Evolutionary conservation across 2,797 vertebrate genomes (phyloP).

Genomic region (Anguilla anguilla): DNA sequence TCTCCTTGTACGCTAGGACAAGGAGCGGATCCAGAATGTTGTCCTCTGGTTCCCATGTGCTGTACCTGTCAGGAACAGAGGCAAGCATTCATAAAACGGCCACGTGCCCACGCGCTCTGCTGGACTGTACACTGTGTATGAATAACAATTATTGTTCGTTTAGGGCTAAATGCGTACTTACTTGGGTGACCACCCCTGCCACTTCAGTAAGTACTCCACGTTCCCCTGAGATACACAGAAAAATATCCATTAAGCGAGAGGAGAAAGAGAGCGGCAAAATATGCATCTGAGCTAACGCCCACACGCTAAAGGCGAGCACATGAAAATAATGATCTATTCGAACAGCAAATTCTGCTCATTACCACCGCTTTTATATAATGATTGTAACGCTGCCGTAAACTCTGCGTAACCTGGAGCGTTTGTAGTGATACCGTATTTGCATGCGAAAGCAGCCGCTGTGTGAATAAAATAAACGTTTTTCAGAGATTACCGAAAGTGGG

Average conservation of each 20-base stretch:
- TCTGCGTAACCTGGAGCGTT: neutral
- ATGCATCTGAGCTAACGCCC: conserved; percentile 4
- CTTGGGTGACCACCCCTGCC: conserved; percentile 99
- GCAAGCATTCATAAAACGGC: conserved; percentile 8
- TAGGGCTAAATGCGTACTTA: conserved; percentile 70
- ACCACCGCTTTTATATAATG: neutral
- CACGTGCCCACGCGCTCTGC: neutral
- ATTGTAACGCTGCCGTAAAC: neutral
- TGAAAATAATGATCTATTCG: neutral
- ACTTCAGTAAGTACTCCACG: conserved; percentile 97
- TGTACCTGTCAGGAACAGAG: conserved; percentile 78
- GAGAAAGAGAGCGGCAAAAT: neutral
- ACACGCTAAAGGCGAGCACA: neutral
- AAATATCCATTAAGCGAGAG: conserved; percentile 8
- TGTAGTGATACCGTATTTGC: neutral
- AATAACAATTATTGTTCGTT: neutral
- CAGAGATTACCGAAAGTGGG: neutral
- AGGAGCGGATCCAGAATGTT: conserved; percentile 95
- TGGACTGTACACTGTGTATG: neutral
- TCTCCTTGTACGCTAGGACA: conserved; percentile 93
- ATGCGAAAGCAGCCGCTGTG: neutral
- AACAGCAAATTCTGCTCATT: conserved; percentile 11
- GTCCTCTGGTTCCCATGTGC: conserved; percentile 97
- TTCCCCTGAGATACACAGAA: conserved; percentile 79
- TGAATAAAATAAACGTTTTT: conserved; percentile 6